Base-by-base conservation (phyloP, 2,113 vertebrate species). In the Cyphomyrus plagiostoma region DNA sequence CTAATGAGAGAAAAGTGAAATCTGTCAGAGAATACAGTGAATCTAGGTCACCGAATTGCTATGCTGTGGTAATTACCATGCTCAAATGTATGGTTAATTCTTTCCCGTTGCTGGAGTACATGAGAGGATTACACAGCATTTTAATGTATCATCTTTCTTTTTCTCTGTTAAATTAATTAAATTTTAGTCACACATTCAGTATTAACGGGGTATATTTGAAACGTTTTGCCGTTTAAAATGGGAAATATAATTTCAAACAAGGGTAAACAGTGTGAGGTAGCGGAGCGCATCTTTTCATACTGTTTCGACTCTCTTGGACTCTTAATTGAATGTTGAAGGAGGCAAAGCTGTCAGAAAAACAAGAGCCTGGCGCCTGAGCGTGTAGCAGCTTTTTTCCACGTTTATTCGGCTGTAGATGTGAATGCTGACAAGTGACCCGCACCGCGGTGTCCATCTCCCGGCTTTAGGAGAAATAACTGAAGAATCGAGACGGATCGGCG, bases 1-100 rank as follows among this genome's bases (percentile, higher is more conserved):
- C 93, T 95, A 93, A 95, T 94, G 90, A 94, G 93, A 93, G 91
- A 91, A 93, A 94, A 95, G 92, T 93, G 92, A 94, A 95, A 94
- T 94, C 90, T 92, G 90, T 91, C 90, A 90, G 89, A 89, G 91
- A 92, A 92, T 92, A 90, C 21, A 56, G 15, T 92, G 92, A 95
- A 95, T 95, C 93, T 92, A 92, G 93, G 93, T 92, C 92, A 93
- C 70, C 89, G 89, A 92, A 91, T 93, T 93, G 90, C 92, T 90
- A 90, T 91, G 89, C 92, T 90, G 90, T 91, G 91, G 93, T 95
- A 93, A 95, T 95, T 95, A 92, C 92, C 90, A 92, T 94, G 93
- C 92, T 91, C 92, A 92, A 91, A 91, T 90, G 90, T 93, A 91
- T 88, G 13, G 91, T 95, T 95, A 95, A 95, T 95, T 93, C 93